These are phyloP conservation scores for Aplocera efformata DNA, from an alignment of 2,888 invertebrate species.

Conservation along the genomic window DNA sequence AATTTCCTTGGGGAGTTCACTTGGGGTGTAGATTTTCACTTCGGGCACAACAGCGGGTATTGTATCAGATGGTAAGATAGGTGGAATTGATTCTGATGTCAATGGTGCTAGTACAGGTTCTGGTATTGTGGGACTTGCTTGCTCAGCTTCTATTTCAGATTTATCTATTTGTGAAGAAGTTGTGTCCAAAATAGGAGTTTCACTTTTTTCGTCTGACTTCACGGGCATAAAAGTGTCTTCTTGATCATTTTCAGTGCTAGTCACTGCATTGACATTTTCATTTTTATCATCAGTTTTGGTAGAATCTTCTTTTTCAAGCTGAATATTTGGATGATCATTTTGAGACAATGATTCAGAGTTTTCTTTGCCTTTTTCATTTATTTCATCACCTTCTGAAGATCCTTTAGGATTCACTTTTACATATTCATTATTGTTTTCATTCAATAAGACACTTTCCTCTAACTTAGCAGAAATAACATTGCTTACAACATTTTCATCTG, in stretches of 20 bases:
- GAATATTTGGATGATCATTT: slow-evolving; percentile 3
- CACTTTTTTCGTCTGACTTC: too few species aligned
- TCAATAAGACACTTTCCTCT: slow-evolving; percentile 4
- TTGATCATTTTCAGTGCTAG: neutral
- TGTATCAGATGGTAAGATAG: slow-evolving; percentile 3
- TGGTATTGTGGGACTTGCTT: neutral
- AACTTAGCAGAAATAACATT: slow-evolving; percentile 6
- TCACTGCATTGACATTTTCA: neutral
- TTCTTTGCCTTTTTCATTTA: slow-evolving; percentile 1
- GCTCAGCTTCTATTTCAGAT: too few species aligned
- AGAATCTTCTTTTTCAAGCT: neutral
- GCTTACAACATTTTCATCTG: slow-evolving; percentile 1
- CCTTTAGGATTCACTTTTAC: neutral
- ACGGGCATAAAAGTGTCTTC: too few species aligned
- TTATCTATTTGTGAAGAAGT: too few species aligned
- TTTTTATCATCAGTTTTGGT: neutral
- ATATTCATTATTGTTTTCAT: slow-evolving; percentile 1
- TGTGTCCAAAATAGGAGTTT: too few species aligned
- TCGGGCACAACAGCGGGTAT: slow-evolving; percentile 10
- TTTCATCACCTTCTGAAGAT: neutral
- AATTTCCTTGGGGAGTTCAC: slow-evolving; percentile 17
- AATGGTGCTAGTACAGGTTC: neutral
- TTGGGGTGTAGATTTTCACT: slow-evolving; percentile 6
- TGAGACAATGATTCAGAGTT: neutral
- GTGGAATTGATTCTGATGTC: slow-evolving; percentile 16